A percentile compares a stretch with the other conserved stretches of the same genome.
Conservation (phyloP, 2,888 invertebrate genomes). For the Tachina grossa region DNA sequence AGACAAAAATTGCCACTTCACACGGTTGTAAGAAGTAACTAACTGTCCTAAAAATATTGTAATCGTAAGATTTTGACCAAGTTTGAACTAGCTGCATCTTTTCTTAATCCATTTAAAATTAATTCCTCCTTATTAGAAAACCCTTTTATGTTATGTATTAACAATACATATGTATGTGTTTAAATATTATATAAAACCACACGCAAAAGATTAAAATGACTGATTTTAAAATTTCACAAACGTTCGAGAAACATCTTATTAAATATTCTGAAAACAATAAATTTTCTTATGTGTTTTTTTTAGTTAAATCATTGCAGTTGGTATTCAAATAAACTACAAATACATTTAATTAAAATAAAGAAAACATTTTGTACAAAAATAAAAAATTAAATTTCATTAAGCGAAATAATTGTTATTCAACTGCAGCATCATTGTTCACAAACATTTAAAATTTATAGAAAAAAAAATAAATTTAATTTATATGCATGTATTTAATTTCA, state of each 20-base stretch:
- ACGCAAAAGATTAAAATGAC: not conserved
- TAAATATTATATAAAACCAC: not conserved
- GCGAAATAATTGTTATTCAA: conserved; percentile 21
- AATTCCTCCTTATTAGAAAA: too few relatives aligned
- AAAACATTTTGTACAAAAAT: not conserved
- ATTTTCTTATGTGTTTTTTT: conserved; percentile 5
- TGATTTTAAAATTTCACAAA: conserved; percentile 17
- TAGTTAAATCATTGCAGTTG: not conserved
- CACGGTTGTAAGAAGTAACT: too few relatives aligned
- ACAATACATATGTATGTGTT: too few relatives aligned
- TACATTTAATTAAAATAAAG: not conserved
- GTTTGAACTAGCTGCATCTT: too few relatives aligned
- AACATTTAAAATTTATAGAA: not conserved
- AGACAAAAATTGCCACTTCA: too few relatives aligned
- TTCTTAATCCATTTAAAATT: too few relatives aligned
- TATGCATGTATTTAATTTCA: conserved; percentile 12
- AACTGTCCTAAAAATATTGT: too few relatives aligned
- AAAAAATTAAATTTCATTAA: not conserved
- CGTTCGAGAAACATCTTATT: conserved; percentile 6
- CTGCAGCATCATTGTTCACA: conserved; percentile 25
- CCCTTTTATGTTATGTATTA: too few relatives aligned
- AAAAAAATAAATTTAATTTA: conserved; percentile 6
- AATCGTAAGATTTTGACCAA: too few relatives aligned
- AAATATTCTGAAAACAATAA: conserved; percentile 18
- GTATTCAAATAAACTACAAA: conserved; percentile 9